Evolutionary conservation across 35 echinoderm and acorn worm genomes (phyloP).

Genomic region (Apostichopus parvimensis): DNA sequence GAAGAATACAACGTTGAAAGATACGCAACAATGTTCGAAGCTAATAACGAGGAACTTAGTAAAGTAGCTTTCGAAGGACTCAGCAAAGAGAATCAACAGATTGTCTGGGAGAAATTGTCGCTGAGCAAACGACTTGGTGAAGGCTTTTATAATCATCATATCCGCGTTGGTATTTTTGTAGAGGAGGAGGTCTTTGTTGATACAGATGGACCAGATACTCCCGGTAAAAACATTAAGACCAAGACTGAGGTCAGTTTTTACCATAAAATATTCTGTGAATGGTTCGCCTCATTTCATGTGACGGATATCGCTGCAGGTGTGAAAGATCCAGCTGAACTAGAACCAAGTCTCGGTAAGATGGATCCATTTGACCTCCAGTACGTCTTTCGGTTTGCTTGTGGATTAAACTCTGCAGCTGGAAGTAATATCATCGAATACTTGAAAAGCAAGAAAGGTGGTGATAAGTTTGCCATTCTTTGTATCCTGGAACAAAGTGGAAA

Average conservation of each 20-base stretch:
- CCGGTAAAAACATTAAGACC: neutral
- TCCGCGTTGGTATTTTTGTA: too few species aligned
- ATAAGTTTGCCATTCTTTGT: neutral
- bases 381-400: neutral
- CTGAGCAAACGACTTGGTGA: too few species aligned
- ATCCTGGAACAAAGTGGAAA: neutral
- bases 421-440: neutral
- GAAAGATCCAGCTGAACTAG: slow-evolving; percentile 2
- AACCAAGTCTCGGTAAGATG: neutral
- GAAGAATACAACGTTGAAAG: slow-evolving; percentile 8
- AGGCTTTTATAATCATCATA: too few species aligned
- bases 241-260: neutral
- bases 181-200: too few species aligned
- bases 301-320: neutral
- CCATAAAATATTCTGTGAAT: slow-evolving; percentile 3
- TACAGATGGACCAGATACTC: neutral
- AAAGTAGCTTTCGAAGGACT: slow-evolving; percentile 7
- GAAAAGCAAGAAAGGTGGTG: neutral
- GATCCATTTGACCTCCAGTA: slow-evolving; percentile 4
- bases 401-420: neutral
- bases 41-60: neutral
- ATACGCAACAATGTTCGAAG: neutral
- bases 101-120: neutral
- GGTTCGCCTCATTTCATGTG: neutral
- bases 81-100: neutral